These are phyloP conservation scores for Pelecanus crispus DNA, from an alignment of 2,113 vertebrate species.

Conservation along the genomic window DNA sequence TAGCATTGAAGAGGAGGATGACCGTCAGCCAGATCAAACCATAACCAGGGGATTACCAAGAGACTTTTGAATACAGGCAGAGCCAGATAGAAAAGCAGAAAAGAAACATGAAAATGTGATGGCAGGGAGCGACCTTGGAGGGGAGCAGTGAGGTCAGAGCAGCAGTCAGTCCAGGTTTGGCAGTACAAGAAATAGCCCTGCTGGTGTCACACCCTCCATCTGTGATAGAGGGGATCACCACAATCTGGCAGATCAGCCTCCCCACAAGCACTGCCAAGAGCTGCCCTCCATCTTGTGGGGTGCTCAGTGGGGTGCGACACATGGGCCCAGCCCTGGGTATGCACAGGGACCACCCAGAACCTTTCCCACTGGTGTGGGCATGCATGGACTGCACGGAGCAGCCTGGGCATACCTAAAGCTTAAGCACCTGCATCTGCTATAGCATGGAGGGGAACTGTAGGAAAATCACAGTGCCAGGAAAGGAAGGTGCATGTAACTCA, in stretches of 20 bases:
- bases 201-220: neutral
- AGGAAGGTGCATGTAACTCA: neutral
- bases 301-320: neutral
- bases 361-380: neutral
- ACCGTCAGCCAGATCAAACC: neutral
- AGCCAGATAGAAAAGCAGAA: neutral
- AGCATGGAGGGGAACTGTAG: neutral
- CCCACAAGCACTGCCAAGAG: neutral
- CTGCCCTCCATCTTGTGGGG: neutral
- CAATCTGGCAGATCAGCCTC: neutral
- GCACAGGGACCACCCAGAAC: rapidly evolving
- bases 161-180: neutral
- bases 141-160: neutral
- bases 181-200: neutral
- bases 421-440: neutral
- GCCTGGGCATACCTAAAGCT: neutral
- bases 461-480: neutral
- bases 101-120: neutral
- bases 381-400: neutral
- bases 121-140: no score
- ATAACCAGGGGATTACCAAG: neutral
- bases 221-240: no score
- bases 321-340: neutral
- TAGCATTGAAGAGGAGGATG: neutral
- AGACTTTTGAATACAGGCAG: neutral